A percentile compares a stretch with the other conserved stretches of the same genome.
Conservation (phyloP, 2,113 vertebrate species). For the Clarias macrocephalus region DNA sequence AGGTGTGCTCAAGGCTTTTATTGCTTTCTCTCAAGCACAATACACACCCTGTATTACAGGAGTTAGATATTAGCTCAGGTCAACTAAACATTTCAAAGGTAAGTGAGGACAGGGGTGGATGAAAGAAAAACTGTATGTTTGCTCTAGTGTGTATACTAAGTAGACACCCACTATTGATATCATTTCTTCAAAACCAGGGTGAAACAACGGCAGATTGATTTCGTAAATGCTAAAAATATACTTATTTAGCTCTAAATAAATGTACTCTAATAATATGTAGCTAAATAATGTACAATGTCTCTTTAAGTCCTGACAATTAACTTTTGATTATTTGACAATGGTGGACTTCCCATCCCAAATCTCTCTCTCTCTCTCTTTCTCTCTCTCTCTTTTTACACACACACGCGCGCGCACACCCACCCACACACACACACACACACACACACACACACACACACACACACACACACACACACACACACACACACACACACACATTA, state of each 20-base stretch:
- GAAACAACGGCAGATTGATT: background rate
- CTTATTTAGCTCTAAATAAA: background rate
- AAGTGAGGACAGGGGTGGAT: background rate
- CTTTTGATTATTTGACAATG: background rate
- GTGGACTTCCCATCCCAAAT: background rate
- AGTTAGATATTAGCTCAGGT: constrained; percentile 7
- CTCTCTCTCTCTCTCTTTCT: no score
- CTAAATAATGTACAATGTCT: background rate
- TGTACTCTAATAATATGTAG: background rate
- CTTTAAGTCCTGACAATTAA: background rate
- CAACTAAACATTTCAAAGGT: constrained; percentile 1
- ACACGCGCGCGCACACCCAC: no score
- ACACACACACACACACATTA: constrained; percentile 69
- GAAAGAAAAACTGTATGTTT: background rate
- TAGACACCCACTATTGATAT: background rate
- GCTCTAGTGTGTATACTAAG: background rate
- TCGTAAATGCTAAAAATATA: background rate
- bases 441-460: no score
- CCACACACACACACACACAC: no score
- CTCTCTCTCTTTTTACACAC: no score
- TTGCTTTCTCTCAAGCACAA: background rate
- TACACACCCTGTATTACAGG: background rate
- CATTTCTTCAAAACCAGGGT: background rate
- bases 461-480: constrained; percentile 28
- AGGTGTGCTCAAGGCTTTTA: background rate